Evolutionary conservation across 2,797 vertebrate genomes (phyloP), one percentile per base, ranked within the genome.

Genomic region (Gambusia yucatana): DNA sequence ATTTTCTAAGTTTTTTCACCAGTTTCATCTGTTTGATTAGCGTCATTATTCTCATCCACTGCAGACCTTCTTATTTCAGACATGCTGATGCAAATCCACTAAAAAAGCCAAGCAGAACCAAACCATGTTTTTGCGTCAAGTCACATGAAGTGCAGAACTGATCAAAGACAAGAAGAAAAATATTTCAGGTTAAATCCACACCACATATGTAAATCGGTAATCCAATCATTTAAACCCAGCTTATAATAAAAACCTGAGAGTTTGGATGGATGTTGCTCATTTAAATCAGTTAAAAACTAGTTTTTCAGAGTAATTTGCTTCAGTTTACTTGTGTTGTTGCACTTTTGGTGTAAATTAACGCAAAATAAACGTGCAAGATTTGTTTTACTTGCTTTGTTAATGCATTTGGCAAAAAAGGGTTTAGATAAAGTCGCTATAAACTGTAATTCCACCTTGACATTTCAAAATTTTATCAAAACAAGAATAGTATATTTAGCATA

Each of bases 271-370:
- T 33, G 30, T 61, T 61, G 14, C 6, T 61, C 0, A 28, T 16
- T 30, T 61, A 61, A 61, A 61, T 6, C 28, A 61, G 16, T 28
- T 11, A 57, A 57, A 57, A 28, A 11, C 10, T 28, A 25, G 20
- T 22, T 52, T 52, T 52, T 22, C 48, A 52, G 48, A 63, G 30
- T 36, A 33, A 17, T 63, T 33, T 63, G 30, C 59, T 36, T 17
- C 59, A 63, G 59, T 59, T 30, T 61, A 61, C n/a, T 61, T 61
- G 57, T 61, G 30, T 65, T 39, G 30, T 33, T 63, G 59, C 59
- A 63, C 2, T 0, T 33, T 28, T 36, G 28, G 30, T 63, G 16
- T 16, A 63, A 63, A 57, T 57, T 57, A 50, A 50, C 0, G 2
- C 48, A 50, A 50, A 22, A 50, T 50, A 48, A 48, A 48, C 4